These are phyloP conservation scores for Furnarius figulus DNA, from an alignment of 2,113 vertebrate species.

Conservation along the genomic window DNA sequence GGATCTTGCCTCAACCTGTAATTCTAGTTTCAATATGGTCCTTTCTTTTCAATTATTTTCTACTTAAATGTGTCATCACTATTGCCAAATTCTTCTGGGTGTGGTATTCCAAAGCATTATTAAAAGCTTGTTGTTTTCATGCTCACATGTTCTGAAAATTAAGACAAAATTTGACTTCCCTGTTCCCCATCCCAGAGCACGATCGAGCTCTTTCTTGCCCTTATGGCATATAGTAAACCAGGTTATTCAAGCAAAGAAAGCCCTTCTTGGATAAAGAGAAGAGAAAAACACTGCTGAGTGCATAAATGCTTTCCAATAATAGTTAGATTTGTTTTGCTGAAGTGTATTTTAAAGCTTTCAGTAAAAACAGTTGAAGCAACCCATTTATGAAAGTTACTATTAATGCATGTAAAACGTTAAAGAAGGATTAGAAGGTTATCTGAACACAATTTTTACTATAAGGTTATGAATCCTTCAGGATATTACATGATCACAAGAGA, in stretches of 20 bases:
- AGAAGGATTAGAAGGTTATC: background rate
- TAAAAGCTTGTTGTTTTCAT: background rate
- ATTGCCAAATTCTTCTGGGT: conserved; percentile 1
- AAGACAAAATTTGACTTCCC: background rate
- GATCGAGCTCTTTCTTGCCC: background rate
- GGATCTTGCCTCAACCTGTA: background rate
- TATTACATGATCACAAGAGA: background rate
- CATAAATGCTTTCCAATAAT: background rate
- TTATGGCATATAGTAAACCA: background rate
- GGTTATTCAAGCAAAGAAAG: background rate
- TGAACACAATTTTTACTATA: background rate
- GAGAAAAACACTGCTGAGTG: background rate
- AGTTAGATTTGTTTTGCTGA: background rate
- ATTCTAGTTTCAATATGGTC: background rate
- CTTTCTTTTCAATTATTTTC: conserved; percentile 20
- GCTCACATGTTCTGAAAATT: background rate
- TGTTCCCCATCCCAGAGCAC: rapidly evolving
- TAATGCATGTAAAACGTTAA: background rate
- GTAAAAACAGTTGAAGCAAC: background rate
- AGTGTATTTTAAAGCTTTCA: background rate
- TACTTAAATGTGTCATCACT: background rate
- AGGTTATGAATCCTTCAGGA: background rate
- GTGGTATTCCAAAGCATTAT: background rate
- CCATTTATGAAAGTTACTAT: background rate
- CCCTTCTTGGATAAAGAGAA: background rate